Evolutionary conservation across 1,140 invertebrate species (phyloP).

Genomic region (Sycophila sp.): DNA sequence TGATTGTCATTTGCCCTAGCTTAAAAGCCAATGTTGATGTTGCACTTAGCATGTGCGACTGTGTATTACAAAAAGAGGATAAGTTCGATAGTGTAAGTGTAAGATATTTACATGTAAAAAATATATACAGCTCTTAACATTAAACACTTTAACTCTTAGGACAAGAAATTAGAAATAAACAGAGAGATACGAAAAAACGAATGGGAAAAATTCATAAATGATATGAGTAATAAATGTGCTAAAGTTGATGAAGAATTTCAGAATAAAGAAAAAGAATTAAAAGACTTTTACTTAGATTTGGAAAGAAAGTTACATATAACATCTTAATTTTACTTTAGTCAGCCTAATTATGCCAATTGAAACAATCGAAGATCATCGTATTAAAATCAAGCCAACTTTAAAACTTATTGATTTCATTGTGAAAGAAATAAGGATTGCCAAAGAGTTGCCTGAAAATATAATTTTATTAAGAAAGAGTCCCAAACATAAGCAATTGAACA

Average conservation of each 20-base stretch:
- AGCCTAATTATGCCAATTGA: conserved; percentile 64
- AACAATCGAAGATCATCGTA: conserved; percentile 67
- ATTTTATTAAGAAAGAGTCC: conserved; percentile 46
- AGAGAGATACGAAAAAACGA: conserved; percentile 71
- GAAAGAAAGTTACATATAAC: conserved; percentile 77
- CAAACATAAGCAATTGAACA: conserved; percentile 41
- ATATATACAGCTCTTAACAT: too few species aligned
- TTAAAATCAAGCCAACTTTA: conserved; percentile 70
- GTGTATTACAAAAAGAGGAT: conserved; percentile 67
- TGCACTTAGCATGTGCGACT: conserved; percentile 72
- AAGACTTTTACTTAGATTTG: conserved; percentile 78
- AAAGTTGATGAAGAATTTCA: conserved; percentile 81
- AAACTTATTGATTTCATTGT: conserved; percentile 67
- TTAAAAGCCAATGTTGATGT: conserved; percentile 75
- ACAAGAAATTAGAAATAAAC: conserved; percentile 68
- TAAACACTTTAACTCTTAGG: too few species aligned
- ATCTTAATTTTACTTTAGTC: conserved; percentile 42
- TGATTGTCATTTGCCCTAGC: conserved; percentile 71
- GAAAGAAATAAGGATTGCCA: conserved; percentile 46
- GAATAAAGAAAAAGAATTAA: conserved; percentile 80
- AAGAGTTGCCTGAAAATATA: conserved; percentile 48
- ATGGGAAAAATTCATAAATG: conserved; percentile 80
- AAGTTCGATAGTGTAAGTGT: conserved; percentile 64
- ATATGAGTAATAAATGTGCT: conserved; percentile 78
- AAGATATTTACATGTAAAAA: conserved; percentile 10